Evolutionary conservation across 1,140 invertebrate species (phyloP), one percentile per base, ranked within the genome.

Genomic region (Atopsyche davidsoni): DNA sequence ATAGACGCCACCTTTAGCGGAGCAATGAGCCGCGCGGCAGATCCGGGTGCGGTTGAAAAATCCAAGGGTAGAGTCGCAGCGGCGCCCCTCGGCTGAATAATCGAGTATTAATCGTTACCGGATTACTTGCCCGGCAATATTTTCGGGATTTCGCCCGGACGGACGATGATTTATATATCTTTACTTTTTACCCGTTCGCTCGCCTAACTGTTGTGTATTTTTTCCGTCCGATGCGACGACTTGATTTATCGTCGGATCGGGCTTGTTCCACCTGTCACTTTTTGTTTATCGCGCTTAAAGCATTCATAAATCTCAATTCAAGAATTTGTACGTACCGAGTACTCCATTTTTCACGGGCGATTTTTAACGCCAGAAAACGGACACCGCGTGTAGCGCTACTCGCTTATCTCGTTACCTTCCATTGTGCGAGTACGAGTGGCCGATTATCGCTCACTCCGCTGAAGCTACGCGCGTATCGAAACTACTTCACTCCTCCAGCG

Each of bases 231-330:
- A 52, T 57, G 28, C 55, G 50, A 52, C 40, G 55, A 57, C 50
- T 57, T 57, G 55, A 57, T 57, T 57, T 57, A 57, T 57, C 51
- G 16, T 44, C 23, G 41, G 44, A 41, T 45, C 31, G 31, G 31
- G 42, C 55, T 57, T 53, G 55, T 57, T 57, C 53, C 55, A 50
- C 51, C 51, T 57, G 55, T 57, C 55, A 57, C 45, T 57, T 57
- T 57, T 57, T 51, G 51, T 57, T 56, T 56, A 52, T 56, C 25
- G 55, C 51, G 46, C 50, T 57, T 50, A 57, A 50, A 57, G 45
- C 55, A 46, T 42, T 53, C 51, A 57, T 57, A 57, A 57, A 57
- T 57, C 55, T 57, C 55, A 57, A 57, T 57, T 57, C 40, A 23
- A 38, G 39, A 46, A 25, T 21, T 18, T 38, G 21, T 23, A 3